A percentile compares a stretch with the other conserved stretches of the same genome.
Evolutionary conservation across 1,140 invertebrate species (phyloP).

Genomic region (Scylla paramamosain): DNA sequence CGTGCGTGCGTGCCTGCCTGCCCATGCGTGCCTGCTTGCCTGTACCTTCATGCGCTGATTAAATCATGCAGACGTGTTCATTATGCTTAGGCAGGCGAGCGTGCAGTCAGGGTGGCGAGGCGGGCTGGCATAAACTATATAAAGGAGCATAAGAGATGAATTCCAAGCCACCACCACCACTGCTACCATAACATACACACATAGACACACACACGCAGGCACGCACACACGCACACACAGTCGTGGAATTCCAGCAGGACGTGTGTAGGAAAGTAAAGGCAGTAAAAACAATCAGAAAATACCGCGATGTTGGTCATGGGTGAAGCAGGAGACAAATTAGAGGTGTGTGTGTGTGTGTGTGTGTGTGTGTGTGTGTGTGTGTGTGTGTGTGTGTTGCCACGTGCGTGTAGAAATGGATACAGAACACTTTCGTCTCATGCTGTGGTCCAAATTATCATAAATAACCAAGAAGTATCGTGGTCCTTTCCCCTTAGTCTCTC

Average conservation of each 20-base stretch:
- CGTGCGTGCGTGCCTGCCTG: neutral
- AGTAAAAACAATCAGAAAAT: neutral
- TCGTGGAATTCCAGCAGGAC: neutral
- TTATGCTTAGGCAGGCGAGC: slow-evolving; percentile 1
- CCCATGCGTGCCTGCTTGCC: neutral
- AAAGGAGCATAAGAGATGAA: neutral
- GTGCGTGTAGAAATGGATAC: neutral
- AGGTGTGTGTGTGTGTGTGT: neutral
- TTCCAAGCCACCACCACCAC: neutral
- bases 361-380: neutral
- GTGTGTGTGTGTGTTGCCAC: slow-evolving; percentile 8
- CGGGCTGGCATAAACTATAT: neutral
- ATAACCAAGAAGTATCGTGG: neutral
- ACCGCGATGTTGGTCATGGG: neutral
- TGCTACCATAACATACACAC: neutral
- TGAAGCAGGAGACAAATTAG: neutral
- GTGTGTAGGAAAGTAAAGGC: neutral
- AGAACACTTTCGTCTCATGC: neutral
- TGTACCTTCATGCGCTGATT: slow-evolving; percentile 10
- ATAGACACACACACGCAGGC: neutral
- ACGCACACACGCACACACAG: neutral
- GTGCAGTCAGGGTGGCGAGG: neutral
- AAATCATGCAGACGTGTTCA: slow-evolving; percentile 3
- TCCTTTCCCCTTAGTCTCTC: neutral
- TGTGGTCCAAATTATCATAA: neutral